These are phyloP conservation scores for Artibeus lituratus DNA, from an alignment of 2,797 vertebrate species.

Conservation along the genomic window DNA sequence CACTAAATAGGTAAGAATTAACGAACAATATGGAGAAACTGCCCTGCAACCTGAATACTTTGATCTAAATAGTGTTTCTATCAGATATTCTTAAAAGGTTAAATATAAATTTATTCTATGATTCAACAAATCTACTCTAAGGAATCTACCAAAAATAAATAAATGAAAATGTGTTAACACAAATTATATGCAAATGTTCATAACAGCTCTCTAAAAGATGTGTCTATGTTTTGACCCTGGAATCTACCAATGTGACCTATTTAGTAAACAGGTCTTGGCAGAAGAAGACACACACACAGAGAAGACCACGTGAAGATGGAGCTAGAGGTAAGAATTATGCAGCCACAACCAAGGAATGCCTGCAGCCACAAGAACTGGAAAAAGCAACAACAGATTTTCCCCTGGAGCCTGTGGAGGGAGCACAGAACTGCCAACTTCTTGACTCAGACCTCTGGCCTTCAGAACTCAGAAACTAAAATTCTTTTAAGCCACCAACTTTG, in stretches of 20 bases:
- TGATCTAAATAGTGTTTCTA: background rate
- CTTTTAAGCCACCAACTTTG: background rate
- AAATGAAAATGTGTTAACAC: background rate
- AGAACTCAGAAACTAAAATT: background rate
- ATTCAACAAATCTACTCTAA: background rate
- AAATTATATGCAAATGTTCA: background rate
- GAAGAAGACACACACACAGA: background rate
- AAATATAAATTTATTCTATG: background rate
- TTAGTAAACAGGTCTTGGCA: background rate
- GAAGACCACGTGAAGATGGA: background rate
- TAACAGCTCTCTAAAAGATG: background rate
- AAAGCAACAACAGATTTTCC: background rate
- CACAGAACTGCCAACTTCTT: background rate
- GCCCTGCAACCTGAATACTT: background rate
- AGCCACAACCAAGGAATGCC: background rate
- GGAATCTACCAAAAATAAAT: background rate
- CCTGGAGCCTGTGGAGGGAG: background rate
- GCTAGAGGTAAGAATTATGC: background rate
- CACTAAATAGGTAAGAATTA: background rate
- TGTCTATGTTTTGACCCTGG: background rate
- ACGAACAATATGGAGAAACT: background rate
- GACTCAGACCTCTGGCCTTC: background rate
- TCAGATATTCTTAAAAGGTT: background rate
- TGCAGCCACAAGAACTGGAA: background rate
- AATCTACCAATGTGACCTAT: background rate